Conservation (phyloP, 2,797 vertebrate genomes). For the Oreonectes daqikongensis region DNA sequence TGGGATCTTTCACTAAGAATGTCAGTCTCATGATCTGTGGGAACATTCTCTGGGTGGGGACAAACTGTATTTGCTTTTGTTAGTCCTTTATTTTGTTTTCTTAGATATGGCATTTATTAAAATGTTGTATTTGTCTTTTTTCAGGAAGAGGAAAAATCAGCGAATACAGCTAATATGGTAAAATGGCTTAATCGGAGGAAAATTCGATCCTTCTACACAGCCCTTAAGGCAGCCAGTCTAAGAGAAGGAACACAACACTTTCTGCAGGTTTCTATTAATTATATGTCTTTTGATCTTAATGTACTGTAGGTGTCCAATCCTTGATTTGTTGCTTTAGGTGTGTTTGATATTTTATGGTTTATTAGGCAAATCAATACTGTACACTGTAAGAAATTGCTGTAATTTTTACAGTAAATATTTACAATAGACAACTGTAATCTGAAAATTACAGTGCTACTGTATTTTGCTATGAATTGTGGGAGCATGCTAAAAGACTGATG, state of each 20-base stretch:
- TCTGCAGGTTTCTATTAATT: conserved; percentile 70
- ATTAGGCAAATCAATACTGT: too few species aligned
- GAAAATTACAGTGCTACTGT: too few species aligned
- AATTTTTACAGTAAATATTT: too few species aligned
- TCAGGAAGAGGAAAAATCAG: conserved; percentile 62
- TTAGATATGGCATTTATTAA: neutral
- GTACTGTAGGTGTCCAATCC: neutral
- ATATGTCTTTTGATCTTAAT: too few species aligned
- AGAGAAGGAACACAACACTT: conserved; percentile 70
- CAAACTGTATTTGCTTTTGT: neutral
- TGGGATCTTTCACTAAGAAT: conserved; percentile 76
- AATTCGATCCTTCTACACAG: conserved; percentile 75
- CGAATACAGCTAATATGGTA: conserved; percentile 58
- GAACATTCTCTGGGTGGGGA: conserved; percentile 73
- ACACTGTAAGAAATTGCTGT: too few species aligned
- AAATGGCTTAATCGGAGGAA: conserved; percentile 77
- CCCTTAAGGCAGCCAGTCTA: conserved; percentile 64
- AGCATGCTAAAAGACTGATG: too few species aligned
- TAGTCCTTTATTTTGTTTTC: neutral
- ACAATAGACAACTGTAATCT: too few species aligned
- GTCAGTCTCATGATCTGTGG: conserved; percentile 81
- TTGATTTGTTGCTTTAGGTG: neutral
- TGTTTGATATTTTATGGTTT: too few species aligned
- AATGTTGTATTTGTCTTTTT: neutral
- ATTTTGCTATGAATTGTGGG: too few species aligned